phyloP scores from a whole-genome alignment of 1,140 invertebrate genomes.

The Zaprionus lachaisei region DNA sequence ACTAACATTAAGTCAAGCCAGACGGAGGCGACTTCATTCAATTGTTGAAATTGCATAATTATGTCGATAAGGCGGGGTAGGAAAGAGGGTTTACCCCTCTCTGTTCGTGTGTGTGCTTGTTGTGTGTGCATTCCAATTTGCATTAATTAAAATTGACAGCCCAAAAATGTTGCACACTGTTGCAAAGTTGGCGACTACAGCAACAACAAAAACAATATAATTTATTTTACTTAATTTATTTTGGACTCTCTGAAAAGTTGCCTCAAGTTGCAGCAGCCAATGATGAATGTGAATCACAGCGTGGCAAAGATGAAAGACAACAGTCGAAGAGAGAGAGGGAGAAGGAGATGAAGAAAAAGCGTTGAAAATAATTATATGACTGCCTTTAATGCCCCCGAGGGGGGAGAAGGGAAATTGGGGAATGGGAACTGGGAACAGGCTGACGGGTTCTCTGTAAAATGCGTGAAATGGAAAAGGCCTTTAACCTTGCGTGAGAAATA shows the following conservation, averaged over 20 bases:
- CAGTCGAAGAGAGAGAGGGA: neutral
- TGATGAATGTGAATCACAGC: conserved; percentile 43
- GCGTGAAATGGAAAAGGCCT: conserved; percentile 72
- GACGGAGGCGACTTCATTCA: conserved; percentile 59
- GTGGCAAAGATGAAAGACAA: conserved; percentile 19
- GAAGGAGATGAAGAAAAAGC: conserved; percentile 4
- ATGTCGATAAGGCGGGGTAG: conserved; percentile 67
- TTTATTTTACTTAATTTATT: conserved; percentile 18
- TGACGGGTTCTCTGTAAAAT: conserved; percentile 54
- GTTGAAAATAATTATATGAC: conserved; percentile 69
- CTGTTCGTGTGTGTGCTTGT: conserved; percentile 17
- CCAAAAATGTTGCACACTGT: conserved; percentile 41
- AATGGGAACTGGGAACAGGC: conserved; percentile 11
- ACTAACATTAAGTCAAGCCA: conserved; percentile 29
- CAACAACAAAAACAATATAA: conserved; percentile 19
- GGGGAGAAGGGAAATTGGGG: neutral
- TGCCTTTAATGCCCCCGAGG: conserved; percentile 30
- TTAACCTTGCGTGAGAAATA: conserved; percentile 47
- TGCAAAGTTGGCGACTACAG: conserved; percentile 40
- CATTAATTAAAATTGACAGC: conserved; percentile 70
- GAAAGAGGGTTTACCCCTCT: too few species aligned
- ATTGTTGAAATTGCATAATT: conserved; percentile 71
- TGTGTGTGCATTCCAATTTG: conserved; percentile 43
- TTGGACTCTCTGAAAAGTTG: conserved; percentile 49
- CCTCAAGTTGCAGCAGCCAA: conserved; percentile 33